phyloP scores from a whole-genome alignment of 2,888 invertebrate species.

The Rhodophaea formosa region DNA sequence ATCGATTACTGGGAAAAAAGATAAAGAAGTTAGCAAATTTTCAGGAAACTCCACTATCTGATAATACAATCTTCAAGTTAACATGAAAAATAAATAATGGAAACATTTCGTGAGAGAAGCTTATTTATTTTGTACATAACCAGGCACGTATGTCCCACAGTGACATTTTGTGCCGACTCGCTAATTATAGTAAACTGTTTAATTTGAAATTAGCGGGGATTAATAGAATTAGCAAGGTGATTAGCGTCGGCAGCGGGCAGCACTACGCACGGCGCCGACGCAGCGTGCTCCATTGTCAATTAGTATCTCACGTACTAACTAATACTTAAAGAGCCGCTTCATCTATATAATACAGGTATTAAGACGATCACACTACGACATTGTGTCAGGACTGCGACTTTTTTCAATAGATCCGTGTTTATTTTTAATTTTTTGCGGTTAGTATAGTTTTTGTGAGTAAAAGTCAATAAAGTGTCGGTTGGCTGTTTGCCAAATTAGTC shows the following conservation, averaged over 20 bases:
- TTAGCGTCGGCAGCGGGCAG: constrained; percentile 33
- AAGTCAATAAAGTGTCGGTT: constrained; percentile 59
- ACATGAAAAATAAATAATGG: constrained; percentile 24
- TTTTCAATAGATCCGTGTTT: constrained; percentile 44
- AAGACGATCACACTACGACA: constrained; percentile 33
- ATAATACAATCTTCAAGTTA: constrained; percentile 18
- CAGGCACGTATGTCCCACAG: neutral
- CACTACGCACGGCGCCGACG: constrained; percentile 36
- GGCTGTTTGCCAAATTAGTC: constrained; percentile 66
- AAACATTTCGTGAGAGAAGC: neutral
- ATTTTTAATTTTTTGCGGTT: constrained; percentile 36
- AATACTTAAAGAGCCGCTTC: constrained; percentile 47
- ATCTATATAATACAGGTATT: constrained; percentile 37
- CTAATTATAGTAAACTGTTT: constrained; percentile 44
- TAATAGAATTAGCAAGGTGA: constrained; percentile 42
- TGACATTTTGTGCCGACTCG: constrained; percentile 34
- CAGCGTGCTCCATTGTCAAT: constrained; percentile 48
- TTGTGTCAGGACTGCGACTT: constrained; percentile 26
- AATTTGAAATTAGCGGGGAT: constrained; percentile 41
- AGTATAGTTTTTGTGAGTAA: constrained; percentile 46
- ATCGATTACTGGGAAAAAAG: constrained; percentile 26
- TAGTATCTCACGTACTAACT: constrained; percentile 50
- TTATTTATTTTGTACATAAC: neutral
- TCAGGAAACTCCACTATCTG: constrained; percentile 5
- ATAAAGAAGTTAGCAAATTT: constrained; percentile 26